Base-by-base conservation (phyloP, 1,140 invertebrate species). In the Euura lappo region DNA sequence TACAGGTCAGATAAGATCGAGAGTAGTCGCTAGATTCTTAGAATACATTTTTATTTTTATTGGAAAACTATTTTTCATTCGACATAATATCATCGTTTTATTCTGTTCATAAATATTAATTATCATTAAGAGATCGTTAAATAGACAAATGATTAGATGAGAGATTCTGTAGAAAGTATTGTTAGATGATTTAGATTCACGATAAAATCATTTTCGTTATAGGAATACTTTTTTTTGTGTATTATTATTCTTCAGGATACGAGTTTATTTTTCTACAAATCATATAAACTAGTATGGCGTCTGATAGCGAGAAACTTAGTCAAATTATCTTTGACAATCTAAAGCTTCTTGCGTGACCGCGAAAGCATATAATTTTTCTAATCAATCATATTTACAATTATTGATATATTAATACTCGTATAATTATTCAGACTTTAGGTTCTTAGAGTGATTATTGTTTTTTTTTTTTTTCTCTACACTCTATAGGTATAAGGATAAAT, bases 221-320 rank as follows among this genome's bases (percentile, higher is more conserved):
- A 28, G 28, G 28, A 28, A 28, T 28, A 28, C 28, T 28, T 60
- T 60, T 60, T 60, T 60, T 60, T 60, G 3, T 60, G 10, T 60
- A 11, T 6, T 60, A 11, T 60, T 60, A 4, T 2, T 60, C 13
- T 60, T 60, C 51, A 60, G 51, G 51, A 60, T 60, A 60, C 13
- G 51, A 60, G 13, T 60, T 60, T 60, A 60, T 60, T 60, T 60
- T 60, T 60, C 51, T 60, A 60, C 51, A 6, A 60, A 60, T 60
- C 51, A n/a, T 60, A 60, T 60, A 60, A 28, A 8, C 51, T 60
- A 60, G 2, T 60, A 60, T 60, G 8, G 6, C 13, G 51, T 60
- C 13, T 4, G 51, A 60, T 60, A 3, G 51, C 51, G 51, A 3
- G 51, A 60, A 4, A 60, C 10, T 3, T n/a, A 6, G 51, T 60